Conservation (phyloP, 2,797 vertebrate genomes). For the Helostoma temminkii region DNA sequence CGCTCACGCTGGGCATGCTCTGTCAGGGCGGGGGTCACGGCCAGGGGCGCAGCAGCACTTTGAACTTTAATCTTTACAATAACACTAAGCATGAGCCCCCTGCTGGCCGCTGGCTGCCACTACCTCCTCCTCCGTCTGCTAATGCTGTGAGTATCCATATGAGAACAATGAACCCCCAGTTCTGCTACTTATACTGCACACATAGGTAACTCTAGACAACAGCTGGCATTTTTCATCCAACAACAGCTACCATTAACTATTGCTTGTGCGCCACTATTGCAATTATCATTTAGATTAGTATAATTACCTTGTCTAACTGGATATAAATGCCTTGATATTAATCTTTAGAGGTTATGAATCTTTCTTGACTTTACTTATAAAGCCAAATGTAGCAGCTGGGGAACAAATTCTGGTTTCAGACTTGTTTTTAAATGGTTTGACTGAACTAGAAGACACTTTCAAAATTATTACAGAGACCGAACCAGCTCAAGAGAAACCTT, state of each 20-base stretch:
- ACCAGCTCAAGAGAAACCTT: not conserved
- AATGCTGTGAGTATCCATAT: slow-evolving; percentile 93
- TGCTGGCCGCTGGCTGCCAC: slow-evolving; percentile 98
- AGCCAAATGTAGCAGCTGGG: not conserved
- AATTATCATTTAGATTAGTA: not conserved
- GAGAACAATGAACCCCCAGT: slow-evolving; percentile 59
- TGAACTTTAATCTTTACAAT: slow-evolving; percentile 99
- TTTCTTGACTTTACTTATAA: too few species aligned
- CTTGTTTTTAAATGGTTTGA: not conserved
- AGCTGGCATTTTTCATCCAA: slow-evolving; percentile 24
- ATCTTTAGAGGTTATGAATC: not conserved
- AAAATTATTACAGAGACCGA: not conserved
- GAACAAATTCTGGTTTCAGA: not conserved
- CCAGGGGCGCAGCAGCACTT: slow-evolving; percentile 95
- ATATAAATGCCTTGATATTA: not conserved
- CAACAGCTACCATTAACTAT: slow-evolving; percentile 8
- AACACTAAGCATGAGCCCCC: slow-evolving; percentile 99
- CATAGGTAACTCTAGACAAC: slow-evolving; percentile 29
- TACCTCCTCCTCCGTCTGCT: slow-evolving; percentile 86
- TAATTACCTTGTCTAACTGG: not conserved
- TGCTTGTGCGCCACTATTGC: slow-evolving; percentile 19
- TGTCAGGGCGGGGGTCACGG: slow-evolving; percentile 96
- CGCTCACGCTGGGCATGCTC: slow-evolving; percentile 99
- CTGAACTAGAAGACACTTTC: not conserved
- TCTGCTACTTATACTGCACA: slow-evolving; percentile 50